A percentile compares a stretch with the other conserved stretches of the same genome.
Conservation (phyloP, 2,113 vertebrate genomes). For the Platycercus adscitus region DNA sequence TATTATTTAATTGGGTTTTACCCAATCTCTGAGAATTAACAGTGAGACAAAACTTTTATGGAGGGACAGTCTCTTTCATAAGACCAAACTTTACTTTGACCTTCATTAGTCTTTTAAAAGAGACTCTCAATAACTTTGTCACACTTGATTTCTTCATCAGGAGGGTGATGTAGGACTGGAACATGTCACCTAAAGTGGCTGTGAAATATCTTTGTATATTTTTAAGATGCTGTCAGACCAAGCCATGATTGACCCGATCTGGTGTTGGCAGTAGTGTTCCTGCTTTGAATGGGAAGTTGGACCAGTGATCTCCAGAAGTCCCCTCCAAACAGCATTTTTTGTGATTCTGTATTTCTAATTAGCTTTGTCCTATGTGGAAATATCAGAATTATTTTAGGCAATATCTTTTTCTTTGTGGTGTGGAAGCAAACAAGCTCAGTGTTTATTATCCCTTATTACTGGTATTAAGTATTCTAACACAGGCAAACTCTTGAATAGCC, state of each 20-base stretch:
- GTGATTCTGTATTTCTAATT: background rate
- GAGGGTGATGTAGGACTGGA: background rate
- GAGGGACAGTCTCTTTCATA: background rate
- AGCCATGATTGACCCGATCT: background rate
- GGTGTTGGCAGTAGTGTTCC: background rate
- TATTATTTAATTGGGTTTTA: background rate
- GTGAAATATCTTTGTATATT: background rate
- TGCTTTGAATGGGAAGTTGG: background rate
- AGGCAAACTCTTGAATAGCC: background rate
- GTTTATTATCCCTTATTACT: background rate
- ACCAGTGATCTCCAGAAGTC: background rate
- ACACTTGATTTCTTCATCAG: background rate
- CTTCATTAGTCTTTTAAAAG: background rate
- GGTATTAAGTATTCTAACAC: background rate
- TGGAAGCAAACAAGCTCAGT: background rate
- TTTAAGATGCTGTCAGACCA: background rate
- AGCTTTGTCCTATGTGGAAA: background rate
- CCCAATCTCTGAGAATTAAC: background rate
- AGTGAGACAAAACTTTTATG: background rate
- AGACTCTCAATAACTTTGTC: background rate
- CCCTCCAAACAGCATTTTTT: background rate
- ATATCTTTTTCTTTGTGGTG: background rate
- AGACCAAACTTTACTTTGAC: background rate
- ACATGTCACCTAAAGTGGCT: background rate
- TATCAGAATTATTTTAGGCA: background rate